Evolutionary conservation across 2,888 invertebrate genomes (phyloP), one percentile per base, ranked within the genome.

Genomic region (Lumbricus terrestris): DNA sequence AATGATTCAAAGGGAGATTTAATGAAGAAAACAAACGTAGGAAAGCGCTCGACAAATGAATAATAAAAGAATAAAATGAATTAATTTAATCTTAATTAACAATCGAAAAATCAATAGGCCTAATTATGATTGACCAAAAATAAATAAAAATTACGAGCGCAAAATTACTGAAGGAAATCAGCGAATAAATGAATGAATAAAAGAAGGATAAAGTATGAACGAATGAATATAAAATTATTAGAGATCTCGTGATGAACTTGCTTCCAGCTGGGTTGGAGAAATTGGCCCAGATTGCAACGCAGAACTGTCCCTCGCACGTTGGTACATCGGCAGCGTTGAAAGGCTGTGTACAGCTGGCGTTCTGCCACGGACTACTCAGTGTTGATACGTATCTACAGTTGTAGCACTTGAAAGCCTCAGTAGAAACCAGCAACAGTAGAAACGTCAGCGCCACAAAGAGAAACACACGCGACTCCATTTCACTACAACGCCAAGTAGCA

Each of bases 381-480:
- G 85, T 85, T 15, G 85, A 85, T 5, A 85, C 85, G 37, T 85
- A 85, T 85, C 85, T 85, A 85, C 85, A 85, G 34, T 85, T 23
- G 35, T 85, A 85, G 85, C 85, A 85, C 85, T 34, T 35, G 35
- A 15, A 85, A 29, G 85, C 85, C 37, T 85, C 85, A 18, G 85
- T 85, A 85, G 34, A 85, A 35, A 35, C 34, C 4, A 85, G 34
- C 37, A 18, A 16, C 35, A 34, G 34, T 37, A 85, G 34, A 34
- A 85, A 11, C 6, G 35, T 16, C 35, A 15, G 1, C 4, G 23
- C 37, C 85, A 85, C 23, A 85, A 85, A 23, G n/a, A 85, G 6
- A 34, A 85, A 8, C 33, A 23, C 85, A 35, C 35, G 34, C 2
- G 85, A 3, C 85, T 85, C 35, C 85, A 85, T 85, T 85, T 6